Percentiles rank a stretch among this genome's conserved stretches.
These are phyloP conservation scores for Notarius lentiginosus DNA, from an alignment of 2,113 vertebrate genomes.

Conservation along the genomic window DNA sequence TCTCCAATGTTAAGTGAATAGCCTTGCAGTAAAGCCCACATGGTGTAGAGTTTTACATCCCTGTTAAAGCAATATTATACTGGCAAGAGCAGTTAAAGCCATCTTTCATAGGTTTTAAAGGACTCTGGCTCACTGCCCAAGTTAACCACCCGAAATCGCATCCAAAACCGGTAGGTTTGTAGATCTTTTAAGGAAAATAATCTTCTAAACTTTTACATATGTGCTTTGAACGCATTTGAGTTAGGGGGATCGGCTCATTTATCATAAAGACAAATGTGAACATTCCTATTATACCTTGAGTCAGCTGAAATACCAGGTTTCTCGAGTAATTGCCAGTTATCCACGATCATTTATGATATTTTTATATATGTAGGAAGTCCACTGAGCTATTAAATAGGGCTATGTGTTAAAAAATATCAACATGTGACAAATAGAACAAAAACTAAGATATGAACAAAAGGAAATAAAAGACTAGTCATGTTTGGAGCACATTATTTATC, in stretches of 20 bases:
- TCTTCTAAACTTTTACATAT: background rate
- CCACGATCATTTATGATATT: background rate
- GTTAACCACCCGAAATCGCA: background rate
- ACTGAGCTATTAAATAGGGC: background rate
- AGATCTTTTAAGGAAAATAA: background rate
- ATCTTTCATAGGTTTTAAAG: conserved; percentile 18
- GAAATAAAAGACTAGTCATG: background rate
- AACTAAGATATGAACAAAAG: background rate
- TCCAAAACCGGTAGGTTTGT: background rate
- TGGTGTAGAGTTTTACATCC: conserved; percentile 26
- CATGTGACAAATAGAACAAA: background rate
- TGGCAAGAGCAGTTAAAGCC: background rate
- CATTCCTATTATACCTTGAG: background rate
- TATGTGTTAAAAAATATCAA: background rate
- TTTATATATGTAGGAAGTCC: background rate
- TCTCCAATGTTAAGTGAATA: background rate
- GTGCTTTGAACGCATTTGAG: background rate
- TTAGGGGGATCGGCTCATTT: background rate
- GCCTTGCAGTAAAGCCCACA: background rate
- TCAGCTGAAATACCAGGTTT: background rate
- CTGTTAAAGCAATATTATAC: background rate
- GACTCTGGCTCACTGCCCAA: background rate
- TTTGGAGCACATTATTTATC: background rate
- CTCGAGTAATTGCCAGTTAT: background rate
- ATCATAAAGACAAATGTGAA: background rate